Evolutionary conservation across 2,888 invertebrate species (phyloP), one percentile per base, ranked within the genome.

Genomic region (Plebejus melissa): DNA sequence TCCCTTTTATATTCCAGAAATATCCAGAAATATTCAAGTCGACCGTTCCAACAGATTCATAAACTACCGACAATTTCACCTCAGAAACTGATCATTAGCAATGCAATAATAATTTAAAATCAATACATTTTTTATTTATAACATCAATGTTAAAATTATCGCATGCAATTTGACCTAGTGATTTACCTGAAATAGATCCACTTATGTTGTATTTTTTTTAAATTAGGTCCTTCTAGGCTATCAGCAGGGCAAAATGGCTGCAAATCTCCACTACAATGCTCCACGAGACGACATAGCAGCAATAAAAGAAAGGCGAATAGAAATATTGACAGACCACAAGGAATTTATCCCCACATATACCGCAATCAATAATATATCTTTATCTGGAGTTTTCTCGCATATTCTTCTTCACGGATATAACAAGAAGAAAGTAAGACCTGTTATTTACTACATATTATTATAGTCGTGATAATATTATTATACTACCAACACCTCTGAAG

Each of bases 171-270:
- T 2, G 60, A 46, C 9, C 7, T 9, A 0, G 9, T 46, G 46
- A 28, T 22, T 22, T 22, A 22, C 22, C 22, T 28, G 2, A 60
- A 36, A 16, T 38, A 22, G 9, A 69, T 36, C 16, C 16, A 32
- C 28, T 74, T 28, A 71, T 3, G 9, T 22, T 46, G 41, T 4
- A 16, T 5, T 58, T 38, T 54, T 28, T 69, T n/a, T 16, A 38
- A n/a, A 7, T 28, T 69, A 78, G 78, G 77, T 78, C 0, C 60
- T 78, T 11, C 9, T 78, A 22, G 78, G 76, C 5, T 78, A 77
- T 41, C 75, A 75, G 16, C 58, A 69, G 11, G 77, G 77, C 1
- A 69, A 74, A 38, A 32, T 78, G 46, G 78, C 78, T 16, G 78
- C 74, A 2, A 77, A 77, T 65, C 41, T 77, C 9, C 58, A 77